These are phyloP conservation scores for Melanerpes formicivorus DNA, from an alignment of 2,113 vertebrate genomes.

Conservation along the genomic window DNA sequence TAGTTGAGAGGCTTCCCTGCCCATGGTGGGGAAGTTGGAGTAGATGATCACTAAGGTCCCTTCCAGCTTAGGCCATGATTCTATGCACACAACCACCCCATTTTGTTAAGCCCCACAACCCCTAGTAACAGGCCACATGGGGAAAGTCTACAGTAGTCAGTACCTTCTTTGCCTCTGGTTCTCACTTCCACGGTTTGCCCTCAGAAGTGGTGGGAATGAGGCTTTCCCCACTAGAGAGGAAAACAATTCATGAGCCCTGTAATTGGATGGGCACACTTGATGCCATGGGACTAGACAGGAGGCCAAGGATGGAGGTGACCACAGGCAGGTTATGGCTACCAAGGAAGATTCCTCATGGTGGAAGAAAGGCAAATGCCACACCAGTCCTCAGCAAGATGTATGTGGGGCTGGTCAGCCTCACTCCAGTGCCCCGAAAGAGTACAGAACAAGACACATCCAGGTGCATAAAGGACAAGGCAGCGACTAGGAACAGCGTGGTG, in stretches of 20 bases:
- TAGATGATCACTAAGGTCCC: no score
- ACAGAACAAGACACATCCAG: not conserved
- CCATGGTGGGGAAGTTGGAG: no score
- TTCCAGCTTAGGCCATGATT: no score
- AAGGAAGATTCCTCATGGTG: not conserved
- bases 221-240: not conserved
- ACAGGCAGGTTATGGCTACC: not conserved
- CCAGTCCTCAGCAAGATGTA: not conserved
- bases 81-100: not conserved
- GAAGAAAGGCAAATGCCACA: not conserved
- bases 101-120: not conserved
- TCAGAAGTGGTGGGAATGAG: not conserved
- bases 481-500: not conserved
- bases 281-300: not conserved
- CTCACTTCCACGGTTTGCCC: not conserved
- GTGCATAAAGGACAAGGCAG: not conserved
- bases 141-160: not conserved
- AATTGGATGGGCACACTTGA: not conserved
- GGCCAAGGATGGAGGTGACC: not conserved
- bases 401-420: not conserved
- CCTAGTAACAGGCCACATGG: not conserved
- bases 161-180: not conserved
- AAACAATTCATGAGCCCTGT: not conserved
- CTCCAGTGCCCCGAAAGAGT: accelerated
- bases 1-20: no score